Conservation (phyloP, 2,888 invertebrate genomes). For the Microctonus brassicae region DNA sequence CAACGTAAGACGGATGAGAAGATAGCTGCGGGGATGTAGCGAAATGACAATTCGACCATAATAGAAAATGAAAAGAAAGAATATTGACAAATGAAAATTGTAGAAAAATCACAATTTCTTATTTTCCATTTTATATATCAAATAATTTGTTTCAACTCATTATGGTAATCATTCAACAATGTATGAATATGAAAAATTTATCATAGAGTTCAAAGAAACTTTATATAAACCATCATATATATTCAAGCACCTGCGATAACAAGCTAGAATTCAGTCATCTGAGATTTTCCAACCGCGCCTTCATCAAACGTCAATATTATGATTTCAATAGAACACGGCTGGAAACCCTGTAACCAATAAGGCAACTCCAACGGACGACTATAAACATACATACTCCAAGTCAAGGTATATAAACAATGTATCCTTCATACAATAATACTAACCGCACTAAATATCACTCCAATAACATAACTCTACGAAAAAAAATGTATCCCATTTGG, state of each 20-base stretch:
- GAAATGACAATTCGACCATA: conserved; percentile 11
- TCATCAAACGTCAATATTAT: conserved; percentile 33
- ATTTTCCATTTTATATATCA: conserved; percentile 7
- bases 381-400: not conserved
- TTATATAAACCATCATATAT: not conserved
- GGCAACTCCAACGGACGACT: not conserved
- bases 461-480: not conserved
- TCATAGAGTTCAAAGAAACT: not conserved
- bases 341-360: not conserved
- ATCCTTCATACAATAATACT: not conserved
- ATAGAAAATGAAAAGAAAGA: not conserved
- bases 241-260: conserved; percentile 31
- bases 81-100: conserved; percentile 29
- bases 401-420: not conserved
- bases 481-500: not conserved
- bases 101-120: not conserved
- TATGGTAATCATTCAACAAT: not conserved
- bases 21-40: not conserved
- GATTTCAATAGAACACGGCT: not conserved
- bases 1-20: not conserved
- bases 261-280: conserved; percentile 7
- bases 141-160: not conserved
- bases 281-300: conserved; percentile 27
- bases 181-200: not conserved
- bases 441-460: not conserved